These are phyloP conservation scores for Heliothis peltigera DNA, from an alignment of 2,888 invertebrate species.

Conservation along the genomic window DNA sequence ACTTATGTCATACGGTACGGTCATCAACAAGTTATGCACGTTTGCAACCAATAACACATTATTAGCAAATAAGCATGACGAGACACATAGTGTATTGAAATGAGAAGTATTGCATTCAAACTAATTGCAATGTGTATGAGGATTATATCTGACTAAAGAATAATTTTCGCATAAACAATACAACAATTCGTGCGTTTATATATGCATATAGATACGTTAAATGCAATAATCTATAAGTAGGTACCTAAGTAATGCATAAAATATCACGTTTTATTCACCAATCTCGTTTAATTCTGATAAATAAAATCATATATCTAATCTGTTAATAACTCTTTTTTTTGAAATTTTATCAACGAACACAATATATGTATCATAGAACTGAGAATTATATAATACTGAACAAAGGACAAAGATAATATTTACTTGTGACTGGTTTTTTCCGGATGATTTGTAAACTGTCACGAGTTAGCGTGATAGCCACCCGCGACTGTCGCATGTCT, in stretches of 20 bases:
- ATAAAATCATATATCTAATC: background rate
- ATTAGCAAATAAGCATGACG: background rate
- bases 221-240: background rate
- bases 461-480: no score
- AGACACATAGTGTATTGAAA: background rate
- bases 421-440: background rate
- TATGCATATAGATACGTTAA: background rate
- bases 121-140: background rate
- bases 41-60: background rate
- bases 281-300: background rate
- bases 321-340: background rate
- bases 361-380: background rate
- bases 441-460: no score
- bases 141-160: background rate
- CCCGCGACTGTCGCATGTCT: no score
- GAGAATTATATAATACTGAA: background rate
- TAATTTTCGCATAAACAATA: no score
- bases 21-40: background rate
- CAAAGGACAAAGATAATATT: conserved; percentile 2
- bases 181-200: background rate
- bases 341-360: background rate
- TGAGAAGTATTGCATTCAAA: background rate
- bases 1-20: background rate
- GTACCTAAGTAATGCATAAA: no score
- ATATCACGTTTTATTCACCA: background rate